Evolutionary conservation across 2,113 vertebrate genomes (phyloP).

Genomic region (Pungitius pungitius): DNA sequence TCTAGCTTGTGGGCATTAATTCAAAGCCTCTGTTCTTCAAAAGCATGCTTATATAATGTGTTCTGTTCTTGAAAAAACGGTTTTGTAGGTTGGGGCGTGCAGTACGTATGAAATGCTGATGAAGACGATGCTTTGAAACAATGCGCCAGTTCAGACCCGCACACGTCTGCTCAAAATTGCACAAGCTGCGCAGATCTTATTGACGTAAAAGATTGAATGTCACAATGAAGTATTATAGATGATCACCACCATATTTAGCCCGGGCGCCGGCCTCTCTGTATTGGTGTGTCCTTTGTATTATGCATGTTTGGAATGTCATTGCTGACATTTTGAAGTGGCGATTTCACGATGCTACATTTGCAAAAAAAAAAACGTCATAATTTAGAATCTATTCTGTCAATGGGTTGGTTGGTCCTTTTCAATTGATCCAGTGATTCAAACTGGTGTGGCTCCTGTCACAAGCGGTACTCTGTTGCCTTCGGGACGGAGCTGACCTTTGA

Average conservation of each 20-base stretch:
- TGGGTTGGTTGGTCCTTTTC: neutral
- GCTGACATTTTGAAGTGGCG: neutral
- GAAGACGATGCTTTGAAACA: neutral
- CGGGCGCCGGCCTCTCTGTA: neutral
- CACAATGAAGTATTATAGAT: neutral
- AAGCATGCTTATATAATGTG: constrained; percentile 14
- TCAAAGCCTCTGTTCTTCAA: constrained; percentile 44
- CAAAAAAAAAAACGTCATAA: neutral
- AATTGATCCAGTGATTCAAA: neutral
- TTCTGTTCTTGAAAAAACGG: constrained; percentile 41
- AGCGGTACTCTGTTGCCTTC: neutral
- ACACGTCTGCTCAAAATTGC: constrained; percentile 13
- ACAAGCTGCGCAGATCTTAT: neutral
- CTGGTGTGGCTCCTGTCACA: neutral
- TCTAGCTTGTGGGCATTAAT: constrained; percentile 25
- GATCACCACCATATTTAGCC: neutral
- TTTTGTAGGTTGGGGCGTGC: constrained; percentile 21
- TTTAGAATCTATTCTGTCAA: neutral
- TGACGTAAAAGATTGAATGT: neutral
- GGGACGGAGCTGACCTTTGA: constrained; percentile 17
- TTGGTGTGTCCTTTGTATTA: neutral
- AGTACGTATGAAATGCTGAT: constrained; percentile 12
- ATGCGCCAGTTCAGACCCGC: neutral
- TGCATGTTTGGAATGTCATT: neutral
- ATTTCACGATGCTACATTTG: constrained; percentile 11